Percentiles rank a stretch among this genome's conserved stretches.
These are phyloP conservation scores for Steatocranus sp. DNA, from an alignment of 2,797 vertebrate genomes.

Conservation along the genomic window DNA sequence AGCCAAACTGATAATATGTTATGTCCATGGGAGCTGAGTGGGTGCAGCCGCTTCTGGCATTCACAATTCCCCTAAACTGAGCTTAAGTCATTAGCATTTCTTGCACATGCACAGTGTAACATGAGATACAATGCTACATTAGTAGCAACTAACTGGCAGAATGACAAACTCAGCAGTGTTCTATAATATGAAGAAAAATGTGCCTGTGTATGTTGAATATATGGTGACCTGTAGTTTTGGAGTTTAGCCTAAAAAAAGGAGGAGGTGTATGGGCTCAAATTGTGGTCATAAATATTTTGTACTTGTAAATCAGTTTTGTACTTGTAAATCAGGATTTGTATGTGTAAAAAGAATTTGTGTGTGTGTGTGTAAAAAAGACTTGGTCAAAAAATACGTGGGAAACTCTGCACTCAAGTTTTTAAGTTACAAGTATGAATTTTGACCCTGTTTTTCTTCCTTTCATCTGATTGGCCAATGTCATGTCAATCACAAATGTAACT, in stretches of 20 bases:
- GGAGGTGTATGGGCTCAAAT: too few species aligned
- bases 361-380: too few species aligned
- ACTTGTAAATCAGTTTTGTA: too few species aligned
- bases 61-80: conserved; percentile 7
- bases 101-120: conserved; percentile 21
- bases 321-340: too few species aligned
- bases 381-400: too few species aligned
- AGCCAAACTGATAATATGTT: not conserved
- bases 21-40: not conserved
- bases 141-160: conserved; percentile 1
- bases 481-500: too few species aligned
- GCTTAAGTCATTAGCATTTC: conserved; percentile 39
- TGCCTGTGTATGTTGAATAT: not conserved
- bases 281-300: too few species aligned
- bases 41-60: not conserved
- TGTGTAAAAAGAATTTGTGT: too few species aligned
- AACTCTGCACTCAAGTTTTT: too few species aligned
- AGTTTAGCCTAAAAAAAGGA: not conserved
- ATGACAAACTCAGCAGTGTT: not conserved
- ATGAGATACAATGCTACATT: conserved; percentile 4
- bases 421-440: too few species aligned
- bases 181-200: not conserved
- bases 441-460: too few species aligned
- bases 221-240: not conserved
- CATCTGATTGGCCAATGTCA: too few species aligned